A percentile compares a stretch with the other conserved stretches of the same genome.
Evolutionary conservation across 2,888 invertebrate genomes (phyloP).

Genomic region (Ichneumoninae sp.): DNA sequence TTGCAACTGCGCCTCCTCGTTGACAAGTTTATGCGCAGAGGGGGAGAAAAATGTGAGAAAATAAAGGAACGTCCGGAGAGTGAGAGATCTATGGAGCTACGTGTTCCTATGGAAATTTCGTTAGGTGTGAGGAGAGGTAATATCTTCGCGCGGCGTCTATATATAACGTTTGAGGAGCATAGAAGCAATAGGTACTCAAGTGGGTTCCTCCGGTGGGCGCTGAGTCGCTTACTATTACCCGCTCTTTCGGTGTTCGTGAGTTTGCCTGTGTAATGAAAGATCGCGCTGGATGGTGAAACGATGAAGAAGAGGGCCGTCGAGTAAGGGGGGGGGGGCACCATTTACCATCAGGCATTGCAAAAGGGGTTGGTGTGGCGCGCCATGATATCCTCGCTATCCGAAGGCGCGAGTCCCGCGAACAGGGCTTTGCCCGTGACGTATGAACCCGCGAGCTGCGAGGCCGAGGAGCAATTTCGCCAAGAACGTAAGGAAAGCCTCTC

Average conservation of each 20-base stretch:
- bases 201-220: slow-evolving; percentile 45
- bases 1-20: slow-evolving; percentile 28
- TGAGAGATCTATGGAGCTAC: slow-evolving; percentile 66
- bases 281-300: slow-evolving; percentile 68
- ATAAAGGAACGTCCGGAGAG: not conserved
- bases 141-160: slow-evolving; percentile 69
- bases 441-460: slow-evolving; percentile 50
- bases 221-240: slow-evolving; percentile 42
- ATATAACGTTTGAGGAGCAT: slow-evolving; percentile 44
- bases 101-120: slow-evolving; percentile 80
- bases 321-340: slow-evolving; percentile 27
- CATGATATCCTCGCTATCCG: slow-evolving; percentile 49
- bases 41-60: slow-evolving; percentile 44
- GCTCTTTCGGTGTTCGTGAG: slow-evolving; percentile 51
- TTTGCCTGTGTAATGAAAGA: slow-evolving; percentile 75
- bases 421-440: slow-evolving; percentile 57
- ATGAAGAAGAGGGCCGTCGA: slow-evolving; percentile 36
- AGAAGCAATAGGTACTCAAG: slow-evolving; percentile 19
- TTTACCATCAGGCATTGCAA: slow-evolving; percentile 46
- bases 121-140: slow-evolving; percentile 69
- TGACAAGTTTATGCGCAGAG: slow-evolving; percentile 34
- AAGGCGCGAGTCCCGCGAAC: slow-evolving; percentile 34
- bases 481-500: slow-evolving; percentile 54
- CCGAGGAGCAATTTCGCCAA: slow-evolving; percentile 58
- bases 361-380: slow-evolving; percentile 21